Conservation (phyloP, 1,140 invertebrate genomes). For the Maniola jurtina region DNA sequence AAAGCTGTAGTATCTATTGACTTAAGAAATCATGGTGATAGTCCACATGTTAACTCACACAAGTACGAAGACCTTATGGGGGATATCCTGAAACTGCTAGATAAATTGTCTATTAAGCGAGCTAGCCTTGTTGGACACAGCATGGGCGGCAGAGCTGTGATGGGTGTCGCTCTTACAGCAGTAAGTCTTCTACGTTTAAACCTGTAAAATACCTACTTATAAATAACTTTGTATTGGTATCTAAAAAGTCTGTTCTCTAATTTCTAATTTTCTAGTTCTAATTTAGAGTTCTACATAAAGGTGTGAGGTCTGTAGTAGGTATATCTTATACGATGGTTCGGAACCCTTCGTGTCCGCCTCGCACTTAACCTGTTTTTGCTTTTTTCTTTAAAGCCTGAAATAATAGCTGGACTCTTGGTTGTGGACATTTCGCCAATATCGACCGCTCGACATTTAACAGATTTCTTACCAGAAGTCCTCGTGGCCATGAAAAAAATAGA, state of each 20-base stretch:
- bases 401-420: constrained; percentile 85
- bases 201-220: no score
- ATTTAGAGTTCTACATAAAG: no score
- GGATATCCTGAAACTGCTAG: constrained; percentile 85
- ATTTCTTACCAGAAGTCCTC: constrained; percentile 78
- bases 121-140: constrained; percentile 91
- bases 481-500: constrained; percentile 76
- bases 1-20: constrained; percentile 88
- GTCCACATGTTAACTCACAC: constrained; percentile 86
- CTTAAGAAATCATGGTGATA: constrained; percentile 95
- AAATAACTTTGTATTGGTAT: no score
- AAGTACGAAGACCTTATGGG: constrained; percentile 85
- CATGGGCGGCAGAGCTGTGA: constrained; percentile 93
- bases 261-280: no score
- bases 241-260: no score
- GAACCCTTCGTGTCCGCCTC: no score
- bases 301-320: no score
- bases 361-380: no score
- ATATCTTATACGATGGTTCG: no score
- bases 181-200: constrained; percentile 41
- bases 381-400: constrained; percentile 78
- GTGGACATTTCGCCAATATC: constrained; percentile 86
- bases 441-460: constrained; percentile 73
- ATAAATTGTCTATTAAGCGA: constrained; percentile 81
- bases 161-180: constrained; percentile 87